Evolutionary conservation across 1,140 invertebrate genomes (phyloP).

Genomic region (Drosophila chauvacae): DNA sequence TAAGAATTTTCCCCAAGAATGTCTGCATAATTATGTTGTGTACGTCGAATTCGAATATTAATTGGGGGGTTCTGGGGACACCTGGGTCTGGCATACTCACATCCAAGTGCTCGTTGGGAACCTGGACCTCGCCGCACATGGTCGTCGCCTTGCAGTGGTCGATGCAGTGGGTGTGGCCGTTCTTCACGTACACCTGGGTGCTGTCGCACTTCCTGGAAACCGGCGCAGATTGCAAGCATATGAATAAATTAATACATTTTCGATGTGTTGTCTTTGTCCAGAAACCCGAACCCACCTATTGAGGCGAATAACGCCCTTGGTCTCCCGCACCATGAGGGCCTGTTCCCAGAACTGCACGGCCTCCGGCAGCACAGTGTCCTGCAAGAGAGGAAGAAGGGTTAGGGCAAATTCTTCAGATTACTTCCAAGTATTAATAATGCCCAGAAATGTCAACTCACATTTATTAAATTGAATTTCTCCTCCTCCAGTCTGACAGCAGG

Average conservation of each 20-base stretch:
- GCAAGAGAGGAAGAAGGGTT: slow-evolving; percentile 26
- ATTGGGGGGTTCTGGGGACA: not conserved
- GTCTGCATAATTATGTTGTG: not conserved
- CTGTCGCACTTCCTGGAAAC: slow-evolving; percentile 91
- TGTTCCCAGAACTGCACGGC: slow-evolving; percentile 97
- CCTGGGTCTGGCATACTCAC: slow-evolving; percentile 86
- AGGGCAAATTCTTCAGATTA: not conserved
- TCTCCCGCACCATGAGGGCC: slow-evolving; percentile 94
- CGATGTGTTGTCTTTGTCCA: not conserved
- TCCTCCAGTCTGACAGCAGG: slow-evolving; percentile 88
- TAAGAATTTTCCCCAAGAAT: not conserved
- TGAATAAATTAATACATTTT: slow-evolving; percentile 23
- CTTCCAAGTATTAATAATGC: not conserved
- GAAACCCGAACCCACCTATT: slow-evolving; percentile 89
- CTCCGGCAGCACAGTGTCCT: slow-evolving; percentile 95
- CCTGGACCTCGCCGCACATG: slow-evolving; percentile 96
- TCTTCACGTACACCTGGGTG: slow-evolving; percentile 92
- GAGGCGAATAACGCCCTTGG: slow-evolving; percentile 92
- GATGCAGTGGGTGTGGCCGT: slow-evolving; percentile 94
- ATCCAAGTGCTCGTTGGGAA: slow-evolving; percentile 96
- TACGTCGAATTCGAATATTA: not conserved
- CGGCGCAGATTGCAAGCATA: slow-evolving; percentile 12
- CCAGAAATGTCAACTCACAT: slow-evolving; percentile 88
- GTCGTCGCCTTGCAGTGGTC: slow-evolving; percentile 93
- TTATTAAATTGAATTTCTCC: slow-evolving; percentile 93